phyloP scores from a whole-genome alignment of 2,888 invertebrate genomes.

The Saturnia japonica region DNA sequence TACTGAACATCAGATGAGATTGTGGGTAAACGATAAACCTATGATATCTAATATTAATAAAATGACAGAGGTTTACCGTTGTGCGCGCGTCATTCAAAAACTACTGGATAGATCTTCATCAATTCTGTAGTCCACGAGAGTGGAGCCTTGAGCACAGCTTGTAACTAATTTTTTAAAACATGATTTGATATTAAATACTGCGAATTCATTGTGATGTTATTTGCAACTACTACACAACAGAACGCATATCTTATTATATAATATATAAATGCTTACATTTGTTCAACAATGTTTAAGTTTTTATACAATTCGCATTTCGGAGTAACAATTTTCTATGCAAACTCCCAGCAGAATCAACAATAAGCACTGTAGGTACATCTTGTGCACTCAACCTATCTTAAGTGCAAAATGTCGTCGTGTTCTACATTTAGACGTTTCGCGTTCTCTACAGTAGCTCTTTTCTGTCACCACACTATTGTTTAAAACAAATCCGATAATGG shows the following conservation, averaged over 20 bases:
- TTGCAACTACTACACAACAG: neutral
- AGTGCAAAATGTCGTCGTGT: conserved; percentile 57
- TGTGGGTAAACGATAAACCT: no score
- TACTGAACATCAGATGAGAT: no score
- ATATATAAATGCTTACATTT: neutral
- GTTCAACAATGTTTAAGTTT: neutral
- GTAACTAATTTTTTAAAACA: no score
- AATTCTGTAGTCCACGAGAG: no score
- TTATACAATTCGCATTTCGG: neutral
- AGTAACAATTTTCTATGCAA: conserved; percentile 40
- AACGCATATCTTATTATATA: no score
- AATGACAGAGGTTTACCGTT: no score
- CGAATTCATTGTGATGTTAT: neutral
- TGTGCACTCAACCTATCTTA: conserved; percentile 50
- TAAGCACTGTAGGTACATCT: conserved; percentile 43
- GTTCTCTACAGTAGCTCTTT: conserved; percentile 18
- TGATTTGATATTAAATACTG: neutral
- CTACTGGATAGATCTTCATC: no score
- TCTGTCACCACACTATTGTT: conserved; percentile 32
- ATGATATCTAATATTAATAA: no score
- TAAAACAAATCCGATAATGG: conserved; percentile 29
- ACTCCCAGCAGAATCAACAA: conserved; percentile 43
- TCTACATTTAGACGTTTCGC: conserved; percentile 46
- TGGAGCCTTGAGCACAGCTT: no score
- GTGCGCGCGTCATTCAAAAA: no score